Percentiles rank a stretch among this genome's conserved stretches.
phyloP scores from a whole-genome alignment of 2,888 invertebrate genomes.

The Phragmatobia fuliginosa region DNA sequence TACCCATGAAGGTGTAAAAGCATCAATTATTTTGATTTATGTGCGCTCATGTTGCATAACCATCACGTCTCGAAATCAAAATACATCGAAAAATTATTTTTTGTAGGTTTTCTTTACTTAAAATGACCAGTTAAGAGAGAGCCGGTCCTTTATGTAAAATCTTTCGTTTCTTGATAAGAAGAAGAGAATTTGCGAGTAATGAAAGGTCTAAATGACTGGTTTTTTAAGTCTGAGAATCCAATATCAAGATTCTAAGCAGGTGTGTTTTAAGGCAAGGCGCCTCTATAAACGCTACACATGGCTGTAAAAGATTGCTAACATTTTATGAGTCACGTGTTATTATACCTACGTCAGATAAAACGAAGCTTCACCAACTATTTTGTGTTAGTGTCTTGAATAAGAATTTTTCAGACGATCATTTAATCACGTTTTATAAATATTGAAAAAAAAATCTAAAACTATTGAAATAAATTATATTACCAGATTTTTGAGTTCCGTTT shows the following conservation, averaged over 20 bases:
- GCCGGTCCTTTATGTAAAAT: constrained; percentile 52
- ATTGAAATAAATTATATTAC: not conserved
- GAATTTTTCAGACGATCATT: no score
- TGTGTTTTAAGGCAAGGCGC: constrained; percentile 79
- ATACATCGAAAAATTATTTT: constrained; percentile 56
- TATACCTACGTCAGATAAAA: not conserved
- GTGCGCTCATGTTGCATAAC: constrained; percentile 48
- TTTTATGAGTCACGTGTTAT: not conserved
- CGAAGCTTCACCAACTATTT: not conserved
- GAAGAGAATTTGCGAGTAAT: constrained; percentile 59
- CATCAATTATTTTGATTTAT: constrained; percentile 46
- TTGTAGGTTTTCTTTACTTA: constrained; percentile 51
- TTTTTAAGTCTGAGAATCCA: constrained; percentile 74
- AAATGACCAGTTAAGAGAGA: constrained; percentile 55
- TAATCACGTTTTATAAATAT: no score
- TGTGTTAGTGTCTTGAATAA: no score
- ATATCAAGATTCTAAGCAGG: constrained; percentile 84
- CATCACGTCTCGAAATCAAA: constrained; percentile 48
- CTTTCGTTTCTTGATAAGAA: constrained; percentile 45
- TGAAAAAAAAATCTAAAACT: no score
- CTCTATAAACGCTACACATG: constrained; percentile 64
- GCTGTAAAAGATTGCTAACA: constrained; percentile 30
- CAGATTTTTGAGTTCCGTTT: not conserved
- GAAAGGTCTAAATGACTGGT: constrained; percentile 68
- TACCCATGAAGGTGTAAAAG: constrained; percentile 36